Percentiles rank a stretch among this genome's conserved stretches.
Evolutionary conservation across 35 echinoderm and acorn worm genomes (phyloP).

Genomic region (Amphiura filiformis): DNA sequence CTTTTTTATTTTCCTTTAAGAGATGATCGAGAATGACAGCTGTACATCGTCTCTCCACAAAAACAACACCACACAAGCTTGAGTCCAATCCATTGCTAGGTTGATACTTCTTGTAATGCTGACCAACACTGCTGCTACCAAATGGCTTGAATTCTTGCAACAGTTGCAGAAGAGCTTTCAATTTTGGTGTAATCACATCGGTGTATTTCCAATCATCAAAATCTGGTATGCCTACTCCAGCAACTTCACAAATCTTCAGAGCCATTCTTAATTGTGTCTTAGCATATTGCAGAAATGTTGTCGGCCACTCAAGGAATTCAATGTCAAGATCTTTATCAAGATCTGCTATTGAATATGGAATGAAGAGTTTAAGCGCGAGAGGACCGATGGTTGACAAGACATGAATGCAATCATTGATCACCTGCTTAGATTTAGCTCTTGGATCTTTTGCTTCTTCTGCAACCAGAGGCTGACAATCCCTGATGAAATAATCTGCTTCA

Average conservation of each 20-base stretch:
- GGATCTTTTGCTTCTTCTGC: constrained; percentile 52
- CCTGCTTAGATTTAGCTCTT: constrained; percentile 44
- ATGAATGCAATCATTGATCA: constrained; percentile 58
- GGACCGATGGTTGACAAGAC: constrained; percentile 60
- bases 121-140: neutral
- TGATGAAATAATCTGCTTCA: constrained; percentile 36
- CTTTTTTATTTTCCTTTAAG: constrained; percentile 54
- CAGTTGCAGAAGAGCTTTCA: constrained; percentile 62
- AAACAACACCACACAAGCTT: constrained; percentile 80
- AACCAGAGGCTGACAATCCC: constrained; percentile 29
- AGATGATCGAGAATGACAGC: constrained; percentile 73
- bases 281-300: constrained; percentile 54
- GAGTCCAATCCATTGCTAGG: constrained; percentile 23
- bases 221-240: constrained; percentile 35
- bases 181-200: constrained; percentile 40
- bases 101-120: neutral
- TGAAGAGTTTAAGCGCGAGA: constrained; percentile 58
- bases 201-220: constrained; percentile 43
- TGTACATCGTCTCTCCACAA: constrained; percentile 69
- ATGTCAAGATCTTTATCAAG: constrained; percentile 75
- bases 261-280: constrained; percentile 67
- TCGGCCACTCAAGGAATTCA: constrained; percentile 39
- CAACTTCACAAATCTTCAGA: constrained; percentile 58
- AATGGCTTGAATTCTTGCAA: constrained; percentile 64
- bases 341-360: constrained; percentile 60